These are phyloP conservation scores for Cecidostiba fungosa DNA, from an alignment of 2,888 invertebrate genomes.

Conservation along the genomic window DNA sequence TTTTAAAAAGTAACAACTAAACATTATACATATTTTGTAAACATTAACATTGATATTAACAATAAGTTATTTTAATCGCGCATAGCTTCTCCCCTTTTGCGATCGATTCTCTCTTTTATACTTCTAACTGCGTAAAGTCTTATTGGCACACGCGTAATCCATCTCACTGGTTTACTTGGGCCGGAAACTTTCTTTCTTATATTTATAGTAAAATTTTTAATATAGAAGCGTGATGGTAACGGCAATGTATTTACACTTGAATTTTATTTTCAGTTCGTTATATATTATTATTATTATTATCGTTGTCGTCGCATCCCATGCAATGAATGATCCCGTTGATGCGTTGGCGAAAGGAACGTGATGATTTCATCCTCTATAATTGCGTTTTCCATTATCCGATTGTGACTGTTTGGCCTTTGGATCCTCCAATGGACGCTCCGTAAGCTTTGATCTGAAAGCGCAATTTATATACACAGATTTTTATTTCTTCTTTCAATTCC, in stretches of 20 bases:
- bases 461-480: no score
- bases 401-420: slow-evolving; percentile 15
- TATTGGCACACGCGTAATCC: not conserved
- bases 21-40: slow-evolving; percentile 15
- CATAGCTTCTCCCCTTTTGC: not conserved
- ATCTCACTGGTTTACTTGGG: not conserved
- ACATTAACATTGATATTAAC: slow-evolving; percentile 24
- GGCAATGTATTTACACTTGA: not conserved
- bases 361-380: slow-evolving; percentile 54
- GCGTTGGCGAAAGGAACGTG: slow-evolving; percentile 36
- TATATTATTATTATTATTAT: not conserved
- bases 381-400: slow-evolving; percentile 18
- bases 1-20: slow-evolving; percentile 24
- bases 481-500: no score
- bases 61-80: not conserved
- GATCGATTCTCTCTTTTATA: no score
- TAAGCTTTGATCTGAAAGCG: slow-evolving; percentile 47
- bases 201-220: not conserved
- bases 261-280: not conserved
- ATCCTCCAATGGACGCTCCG: slow-evolving; percentile 44
- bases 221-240: not conserved
- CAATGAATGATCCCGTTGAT: not conserved
- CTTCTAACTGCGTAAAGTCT: not conserved
- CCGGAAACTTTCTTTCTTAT: not conserved
- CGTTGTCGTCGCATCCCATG: not conserved